phyloP scores from a whole-genome alignment of 2,797 vertebrate genomes.

The Muscicapa comitata region DNA sequence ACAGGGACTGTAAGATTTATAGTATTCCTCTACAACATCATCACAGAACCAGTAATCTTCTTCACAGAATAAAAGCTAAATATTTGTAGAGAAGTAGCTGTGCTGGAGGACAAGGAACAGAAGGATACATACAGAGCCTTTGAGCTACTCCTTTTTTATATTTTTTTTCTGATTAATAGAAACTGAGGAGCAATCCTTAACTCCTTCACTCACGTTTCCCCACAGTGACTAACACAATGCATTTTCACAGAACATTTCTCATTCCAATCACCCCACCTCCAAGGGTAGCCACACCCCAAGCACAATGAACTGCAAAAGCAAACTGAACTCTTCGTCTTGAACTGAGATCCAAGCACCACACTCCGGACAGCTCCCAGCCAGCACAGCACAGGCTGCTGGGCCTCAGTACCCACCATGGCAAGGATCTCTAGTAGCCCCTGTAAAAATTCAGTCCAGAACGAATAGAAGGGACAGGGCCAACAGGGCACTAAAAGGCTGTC shows the following conservation, averaged over 20 bases:
- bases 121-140: neutral
- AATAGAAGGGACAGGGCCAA: neutral
- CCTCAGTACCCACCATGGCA: neutral
- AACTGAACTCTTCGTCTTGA: neutral
- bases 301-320: neutral
- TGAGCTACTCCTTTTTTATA: neutral
- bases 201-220: neutral
- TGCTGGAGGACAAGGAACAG: neutral
- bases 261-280: neutral
- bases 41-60: neutral
- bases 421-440: neutral
- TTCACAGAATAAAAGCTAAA: slow-evolving; percentile 33
- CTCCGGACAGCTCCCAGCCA: neutral
- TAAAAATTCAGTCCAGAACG: neutral
- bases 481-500: neutral
- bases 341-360: neutral
- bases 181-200: neutral
- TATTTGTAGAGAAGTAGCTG: slow-evolving; percentile 6
- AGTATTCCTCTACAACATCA: slow-evolving; percentile 2
- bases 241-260: neutral
- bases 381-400: neutral
- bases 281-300: slow-evolving; percentile 28
- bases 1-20: neutral
- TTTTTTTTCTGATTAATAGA: neutral
- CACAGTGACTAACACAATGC: neutral